These are phyloP conservation scores for Zalophus californianus DNA, from an alignment of 2,797 vertebrate species.

Conservation along the genomic window DNA sequence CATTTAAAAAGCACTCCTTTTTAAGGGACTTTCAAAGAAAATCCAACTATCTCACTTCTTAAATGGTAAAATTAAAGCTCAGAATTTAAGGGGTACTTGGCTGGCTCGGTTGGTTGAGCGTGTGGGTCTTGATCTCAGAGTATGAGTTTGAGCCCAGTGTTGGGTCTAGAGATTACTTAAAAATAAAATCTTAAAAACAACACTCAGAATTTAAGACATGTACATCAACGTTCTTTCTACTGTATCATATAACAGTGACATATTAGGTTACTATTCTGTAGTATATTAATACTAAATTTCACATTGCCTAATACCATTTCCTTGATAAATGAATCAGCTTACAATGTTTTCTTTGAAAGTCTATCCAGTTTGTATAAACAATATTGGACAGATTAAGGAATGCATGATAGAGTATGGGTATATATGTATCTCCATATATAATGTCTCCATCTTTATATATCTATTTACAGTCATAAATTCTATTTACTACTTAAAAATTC, in stretches of 20 bases:
- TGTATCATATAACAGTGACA: background rate
- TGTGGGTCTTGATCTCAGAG: background rate
- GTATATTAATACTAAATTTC: background rate
- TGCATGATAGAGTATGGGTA: background rate
- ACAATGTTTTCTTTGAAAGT: background rate
- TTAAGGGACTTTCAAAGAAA: background rate
- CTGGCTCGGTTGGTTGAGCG: background rate
- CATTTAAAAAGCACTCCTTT: background rate
- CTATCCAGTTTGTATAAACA: background rate
- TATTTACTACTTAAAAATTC: background rate
- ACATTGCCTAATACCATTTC: background rate
- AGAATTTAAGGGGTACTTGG: background rate
- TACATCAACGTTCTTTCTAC: background rate
- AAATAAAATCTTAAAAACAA: background rate
- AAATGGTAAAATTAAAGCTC: background rate
- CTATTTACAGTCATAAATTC: background rate
- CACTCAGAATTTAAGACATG: background rate
- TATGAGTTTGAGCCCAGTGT: background rate
- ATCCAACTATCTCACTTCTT: background rate
- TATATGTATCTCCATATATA: background rate
- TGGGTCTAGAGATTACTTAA: background rate
- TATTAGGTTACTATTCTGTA: background rate
- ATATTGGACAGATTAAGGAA: background rate
- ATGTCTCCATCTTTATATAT: background rate
- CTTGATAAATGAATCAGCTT: background rate